Evolutionary conservation across 2,797 vertebrate species (phyloP), one percentile per base, ranked within the genome.

Genomic region (Fundulus diaphanus): DNA sequence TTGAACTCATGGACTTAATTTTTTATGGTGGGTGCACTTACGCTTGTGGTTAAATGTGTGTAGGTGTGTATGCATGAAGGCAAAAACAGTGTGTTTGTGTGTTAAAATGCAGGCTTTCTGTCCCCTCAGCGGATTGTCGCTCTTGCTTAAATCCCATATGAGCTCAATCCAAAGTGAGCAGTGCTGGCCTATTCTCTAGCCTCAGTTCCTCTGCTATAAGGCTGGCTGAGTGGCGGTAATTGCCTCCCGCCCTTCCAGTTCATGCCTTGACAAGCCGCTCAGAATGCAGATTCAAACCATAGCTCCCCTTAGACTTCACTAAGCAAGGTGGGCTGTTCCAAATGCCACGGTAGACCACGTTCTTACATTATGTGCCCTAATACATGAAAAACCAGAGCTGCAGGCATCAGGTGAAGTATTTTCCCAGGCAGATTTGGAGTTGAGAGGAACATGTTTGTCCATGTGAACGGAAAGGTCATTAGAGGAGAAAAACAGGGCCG

Each of bases 391-490:
- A 85, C 75, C 80, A 7, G 72, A 71, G 66, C 33, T 6, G 16
- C 68, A 68, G 68, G 70, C 75, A 68, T 88, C 68, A 74, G 76
- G 56, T 27, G 22, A 78, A 83, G 80, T 85, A 86, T 87, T 78
- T 78, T 80, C 91, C 44, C 77, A 78, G 77, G 59, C 68, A 88
- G 81, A 79, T 61, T 31, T 72, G 29, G 66, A 77, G 70, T 76
- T 66, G 54, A 57, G 78, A 83, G 79, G 72, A 73, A 85, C 85
- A 90, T 82, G 79, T 90, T 90, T 90, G 79, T 85, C 90, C 89
- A 90, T 89, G 89, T 86, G 91, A 93, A 90, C 82, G 79, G 88
- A 90, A 89, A 93, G 92, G 89, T 93, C 90, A 88, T 92, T 92
- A 92, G 84, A 59, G 59, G 78, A 91, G 86, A 90, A 82, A 83